Base-by-base conservation (phyloP, 2,797 vertebrate species). In the Corythornis leucogaster region DNA sequence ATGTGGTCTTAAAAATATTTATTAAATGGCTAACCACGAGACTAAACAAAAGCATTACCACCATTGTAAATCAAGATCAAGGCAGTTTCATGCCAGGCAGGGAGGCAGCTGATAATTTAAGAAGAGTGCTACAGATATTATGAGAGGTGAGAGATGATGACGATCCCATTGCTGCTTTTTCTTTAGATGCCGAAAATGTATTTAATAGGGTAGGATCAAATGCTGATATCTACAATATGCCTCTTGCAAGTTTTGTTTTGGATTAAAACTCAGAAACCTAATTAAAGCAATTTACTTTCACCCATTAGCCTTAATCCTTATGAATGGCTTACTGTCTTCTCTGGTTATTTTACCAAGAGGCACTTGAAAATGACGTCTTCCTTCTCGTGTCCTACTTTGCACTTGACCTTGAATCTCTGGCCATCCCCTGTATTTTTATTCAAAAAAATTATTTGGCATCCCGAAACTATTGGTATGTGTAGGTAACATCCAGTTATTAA, bases 41-140 rank as follows among this genome's bases (percentile, higher is more conserved):
- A 97, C 96, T 97, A 97, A 97, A 97, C 96, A 97, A 95, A 96
- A 95, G 95, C 92, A 96, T 95, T 96, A 97, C 95, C 90, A 96
- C 94, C 86, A 95, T 73, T 95, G 96, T 95, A 97, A 97, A 97
- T 96, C 96, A 97, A 97, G 96, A 97, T 97, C 96, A 97, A 96
- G 96, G 96, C 95, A 93, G 63, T 97, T 97, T 97, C 96, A 95
- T 97, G 96, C 96, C 96, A 94, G 86, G 95, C 95, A 93, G 69
- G 92, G 80, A 96, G 95, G 96, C 96, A 95, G 92, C 78, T 94
- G 90, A 95, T 94, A 95, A 93, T 95, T 91, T 95, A 87, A 93
- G 93, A 77, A 90, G 96, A 97, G 96, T 97, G 96, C 82, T 93
- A 90, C 86, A 89, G 95, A 96, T 96, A 92, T 91, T 95, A 92